Evolutionary conservation across 2,888 invertebrate species (phyloP).

Genomic region (Plutella xylostella): DNA sequence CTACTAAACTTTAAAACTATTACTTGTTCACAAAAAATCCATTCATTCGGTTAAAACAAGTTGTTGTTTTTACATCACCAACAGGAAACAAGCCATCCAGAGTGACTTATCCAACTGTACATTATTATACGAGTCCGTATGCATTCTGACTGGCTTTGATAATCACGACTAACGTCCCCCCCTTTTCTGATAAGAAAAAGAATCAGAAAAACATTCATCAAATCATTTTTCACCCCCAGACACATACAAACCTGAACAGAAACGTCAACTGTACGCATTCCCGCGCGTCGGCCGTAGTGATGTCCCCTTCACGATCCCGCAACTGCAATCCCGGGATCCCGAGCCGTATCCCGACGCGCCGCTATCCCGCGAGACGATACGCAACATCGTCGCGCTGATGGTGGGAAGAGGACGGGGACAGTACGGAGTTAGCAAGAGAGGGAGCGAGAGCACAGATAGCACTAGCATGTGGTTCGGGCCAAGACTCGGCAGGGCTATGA

Average conservation of each 20-base stretch:
- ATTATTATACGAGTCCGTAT: too few relatives aligned
- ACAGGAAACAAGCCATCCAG: too few relatives aligned
- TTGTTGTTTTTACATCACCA: too few relatives aligned
- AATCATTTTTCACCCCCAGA: conserved; percentile 23
- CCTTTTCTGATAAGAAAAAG: background rate
- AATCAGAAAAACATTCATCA: background rate
- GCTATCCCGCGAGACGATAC: background rate
- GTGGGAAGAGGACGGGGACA: conserved; percentile 16
- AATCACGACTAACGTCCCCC: background rate
- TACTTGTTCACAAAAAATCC: too few relatives aligned
- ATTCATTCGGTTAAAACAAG: too few relatives aligned
- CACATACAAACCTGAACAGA: conserved; percentile 36
- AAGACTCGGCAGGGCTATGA: conserved; percentile 67
- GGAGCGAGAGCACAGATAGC: conserved; percentile 25
- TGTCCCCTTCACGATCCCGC: background rate
- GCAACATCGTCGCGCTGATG: conserved; percentile 22
- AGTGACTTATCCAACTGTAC: too few relatives aligned
- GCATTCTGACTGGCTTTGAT: too few relatives aligned
- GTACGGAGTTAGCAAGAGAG: conserved; percentile 22
- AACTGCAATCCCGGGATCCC: background rate
- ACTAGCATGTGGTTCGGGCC: conserved; percentile 78
- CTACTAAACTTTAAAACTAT: too few relatives aligned
- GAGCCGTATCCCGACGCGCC: background rate
- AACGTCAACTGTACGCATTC: conserved; percentile 51
- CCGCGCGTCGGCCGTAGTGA: conserved; percentile 51